phyloP scores from a whole-genome alignment of 2,113 vertebrate species.

The Pionites leucogaster region DNA sequence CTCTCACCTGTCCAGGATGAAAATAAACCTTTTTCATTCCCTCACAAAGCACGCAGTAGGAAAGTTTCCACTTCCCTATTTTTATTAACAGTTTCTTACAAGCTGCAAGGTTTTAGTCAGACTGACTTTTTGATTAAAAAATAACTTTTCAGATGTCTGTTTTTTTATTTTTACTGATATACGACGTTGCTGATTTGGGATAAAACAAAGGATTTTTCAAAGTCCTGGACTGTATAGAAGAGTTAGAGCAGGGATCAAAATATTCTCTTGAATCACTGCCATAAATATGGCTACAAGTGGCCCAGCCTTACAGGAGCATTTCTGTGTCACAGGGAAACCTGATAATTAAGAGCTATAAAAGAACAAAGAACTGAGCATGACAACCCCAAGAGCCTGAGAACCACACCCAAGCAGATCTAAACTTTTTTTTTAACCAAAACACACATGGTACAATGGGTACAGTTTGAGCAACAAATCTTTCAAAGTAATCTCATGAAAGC shows the following conservation, averaged over 20 bases:
- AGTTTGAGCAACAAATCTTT: neutral
- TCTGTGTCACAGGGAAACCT: neutral
- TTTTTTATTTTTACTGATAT: neutral
- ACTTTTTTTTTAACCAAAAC: neutral
- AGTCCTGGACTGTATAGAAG: neutral
- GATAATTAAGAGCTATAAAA: neutral
- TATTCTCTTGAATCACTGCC: neutral
- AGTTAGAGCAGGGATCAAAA: neutral
- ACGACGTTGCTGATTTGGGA: neutral
- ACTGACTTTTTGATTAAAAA: neutral
- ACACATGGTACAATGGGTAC: neutral
- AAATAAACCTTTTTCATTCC: neutral
- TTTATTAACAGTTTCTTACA: neutral
- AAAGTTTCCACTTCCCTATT: neutral
- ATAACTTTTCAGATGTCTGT: neutral
- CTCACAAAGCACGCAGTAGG: neutral
- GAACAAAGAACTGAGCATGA: slow-evolving; percentile 2
- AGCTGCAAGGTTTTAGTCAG: neutral
- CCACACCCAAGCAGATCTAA: neutral
- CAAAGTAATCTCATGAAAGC: neutral
- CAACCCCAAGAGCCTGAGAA: neutral
- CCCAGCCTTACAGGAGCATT: neutral
- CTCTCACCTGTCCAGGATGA: neutral
- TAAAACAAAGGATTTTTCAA: neutral
- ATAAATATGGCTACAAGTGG: neutral